These are phyloP conservation scores for Sebastes kiyomatsui DNA, from an alignment of 2,797 vertebrate genomes.

Conservation along the genomic window DNA sequence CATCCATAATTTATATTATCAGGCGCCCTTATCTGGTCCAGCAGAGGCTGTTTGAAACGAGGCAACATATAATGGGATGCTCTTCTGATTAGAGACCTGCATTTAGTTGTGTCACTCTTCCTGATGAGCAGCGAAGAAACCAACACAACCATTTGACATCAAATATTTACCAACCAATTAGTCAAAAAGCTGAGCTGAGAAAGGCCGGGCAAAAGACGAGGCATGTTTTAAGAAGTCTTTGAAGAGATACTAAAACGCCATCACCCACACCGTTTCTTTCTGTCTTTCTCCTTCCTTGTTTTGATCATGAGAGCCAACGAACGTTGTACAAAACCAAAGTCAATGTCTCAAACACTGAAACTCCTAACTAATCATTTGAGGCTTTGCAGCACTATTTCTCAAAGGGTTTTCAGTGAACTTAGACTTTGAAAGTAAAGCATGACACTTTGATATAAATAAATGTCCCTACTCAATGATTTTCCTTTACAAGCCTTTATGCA, in stretches of 20 bases:
- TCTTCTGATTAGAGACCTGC: slow-evolving; percentile 26
- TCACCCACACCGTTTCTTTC: background rate
- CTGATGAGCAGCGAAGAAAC: background rate
- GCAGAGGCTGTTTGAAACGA: slow-evolving; percentile 30
- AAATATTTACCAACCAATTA: slow-evolving; percentile 55
- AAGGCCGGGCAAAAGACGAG: background rate
- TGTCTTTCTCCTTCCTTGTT: background rate
- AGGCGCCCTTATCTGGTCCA: slow-evolving; percentile 30
- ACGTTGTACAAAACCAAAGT: background rate
- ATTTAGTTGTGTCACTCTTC: background rate
- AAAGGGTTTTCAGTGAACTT: background rate
- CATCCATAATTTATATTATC: slow-evolving; percentile 59
- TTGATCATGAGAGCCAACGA: slow-evolving; percentile 7
- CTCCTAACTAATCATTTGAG: background rate
- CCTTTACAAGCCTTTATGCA: background rate
- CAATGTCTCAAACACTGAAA: background rate
- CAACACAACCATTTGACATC: slow-evolving; percentile 21
- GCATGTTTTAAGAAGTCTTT: slow-evolving; percentile 3
- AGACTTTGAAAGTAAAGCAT: background rate
- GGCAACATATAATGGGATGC: background rate
- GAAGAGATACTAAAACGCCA: background rate
- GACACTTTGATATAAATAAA: background rate
- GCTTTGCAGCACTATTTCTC: background rate
- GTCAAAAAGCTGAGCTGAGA: background rate
- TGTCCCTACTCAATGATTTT: background rate